Percentiles rank a stretch among this genome's conserved stretches.
Conservation (phyloP, 2,113 vertebrate species). For the Otolemur garnettii region DNA sequence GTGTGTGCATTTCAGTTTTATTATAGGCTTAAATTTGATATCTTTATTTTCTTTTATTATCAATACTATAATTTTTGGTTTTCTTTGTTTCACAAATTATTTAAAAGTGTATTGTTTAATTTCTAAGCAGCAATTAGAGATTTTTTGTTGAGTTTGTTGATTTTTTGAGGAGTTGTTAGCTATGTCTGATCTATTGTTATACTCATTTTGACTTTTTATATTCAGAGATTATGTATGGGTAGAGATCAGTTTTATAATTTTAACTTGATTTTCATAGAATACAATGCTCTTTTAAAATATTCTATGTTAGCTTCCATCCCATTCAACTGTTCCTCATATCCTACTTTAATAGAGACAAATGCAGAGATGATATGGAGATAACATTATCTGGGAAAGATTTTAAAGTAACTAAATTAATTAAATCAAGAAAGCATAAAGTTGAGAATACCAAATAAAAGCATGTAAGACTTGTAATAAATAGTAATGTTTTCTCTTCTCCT, state of each 20-base stretch:
- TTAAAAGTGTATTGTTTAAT: not conserved
- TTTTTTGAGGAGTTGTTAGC: not conserved
- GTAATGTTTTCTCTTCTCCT: not conserved
- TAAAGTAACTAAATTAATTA: not conserved
- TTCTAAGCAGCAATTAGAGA: not conserved
- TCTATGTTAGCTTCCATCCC: not conserved
- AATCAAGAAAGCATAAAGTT: not conserved
- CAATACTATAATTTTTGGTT: not conserved
- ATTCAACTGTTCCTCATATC: not conserved
- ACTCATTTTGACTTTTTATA: not conserved
- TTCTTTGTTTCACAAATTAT: not conserved
- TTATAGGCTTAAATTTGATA: not conserved
- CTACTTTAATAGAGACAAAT: slow-evolving; percentile 10
- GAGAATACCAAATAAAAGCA: not conserved
- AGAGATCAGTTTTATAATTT: not conserved
- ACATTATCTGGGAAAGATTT: not conserved
- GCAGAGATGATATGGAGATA: not conserved
- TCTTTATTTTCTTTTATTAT: not conserved
- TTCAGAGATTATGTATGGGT: not conserved
- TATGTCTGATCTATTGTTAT: not conserved
- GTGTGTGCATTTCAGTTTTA: not conserved
- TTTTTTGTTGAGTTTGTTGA: not conserved
- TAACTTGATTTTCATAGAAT: not conserved
- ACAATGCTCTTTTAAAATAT: not conserved
- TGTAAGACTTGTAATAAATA: not conserved